Conservation (phyloP, 37 sponge, comb jelly and placozoan genomes). For the Tethya wilhelma region DNA sequence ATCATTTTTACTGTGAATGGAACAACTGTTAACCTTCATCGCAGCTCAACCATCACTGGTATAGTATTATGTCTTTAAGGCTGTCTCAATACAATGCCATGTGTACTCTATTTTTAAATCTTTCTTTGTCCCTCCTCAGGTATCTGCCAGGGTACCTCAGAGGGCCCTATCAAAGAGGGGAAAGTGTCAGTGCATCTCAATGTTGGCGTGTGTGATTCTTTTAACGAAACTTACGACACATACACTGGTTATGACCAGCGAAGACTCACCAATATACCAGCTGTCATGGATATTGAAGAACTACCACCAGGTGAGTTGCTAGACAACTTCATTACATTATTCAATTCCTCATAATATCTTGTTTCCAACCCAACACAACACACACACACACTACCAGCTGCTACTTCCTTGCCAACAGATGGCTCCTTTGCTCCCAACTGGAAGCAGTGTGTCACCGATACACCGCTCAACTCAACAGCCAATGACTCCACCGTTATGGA, state of each 20-base stretch:
- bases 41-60: constrained; percentile 42
- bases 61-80: neutral
- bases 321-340: neutral
- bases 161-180: neutral
- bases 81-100: neutral
- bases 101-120: neutral
- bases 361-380: neutral
- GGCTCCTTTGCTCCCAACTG: constrained; percentile 43
- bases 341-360: neutral
- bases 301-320: constrained; percentile 22
- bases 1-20: constrained; percentile 39
- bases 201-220: constrained; percentile 49
- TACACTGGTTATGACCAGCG: constrained; percentile 58
- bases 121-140: no score
- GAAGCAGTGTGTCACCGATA: constrained; percentile 30
- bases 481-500: constrained; percentile 5
- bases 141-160: constrained; percentile 25
- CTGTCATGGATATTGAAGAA: constrained; percentile 53
- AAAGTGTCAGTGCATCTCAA: constrained; percentile 26
- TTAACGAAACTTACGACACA: constrained; percentile 46
- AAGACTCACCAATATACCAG: neutral
- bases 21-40: constrained; percentile 32
- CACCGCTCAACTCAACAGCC: neutral
- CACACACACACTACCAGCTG: constrained; percentile 7
- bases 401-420: neutral